Base-by-base conservation (phyloP, 2,113 vertebrate genomes). In the Cairina moschata region DNA sequence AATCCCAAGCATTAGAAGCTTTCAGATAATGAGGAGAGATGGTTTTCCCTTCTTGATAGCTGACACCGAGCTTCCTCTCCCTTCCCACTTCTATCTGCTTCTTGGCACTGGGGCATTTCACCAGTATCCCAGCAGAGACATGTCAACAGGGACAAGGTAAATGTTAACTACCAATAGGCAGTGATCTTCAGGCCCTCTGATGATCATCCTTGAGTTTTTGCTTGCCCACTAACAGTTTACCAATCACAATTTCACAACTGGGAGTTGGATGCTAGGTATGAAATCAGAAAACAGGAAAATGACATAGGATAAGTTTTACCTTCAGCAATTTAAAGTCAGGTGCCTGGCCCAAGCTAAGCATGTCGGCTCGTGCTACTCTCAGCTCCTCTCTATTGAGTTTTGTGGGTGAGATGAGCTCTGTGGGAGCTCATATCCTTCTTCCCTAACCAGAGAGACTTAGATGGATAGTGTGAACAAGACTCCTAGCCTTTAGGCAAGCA, bases 321-420 rank as follows among this genome's bases (percentile, higher is more conserved):
- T 71, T 71, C 2, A 3, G 36, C 6, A 38, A 40, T 50, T 76
- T 26, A n/a, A 72, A 18, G 4, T 55, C 2, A 1, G 1, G 3
- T 7, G 2, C 25, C 21, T 42, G 25, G 11, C 18, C 29, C 58
- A 66, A 80, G 18, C 21, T 60, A 40, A 84, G 36, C 11, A 17
- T 0, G 1, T 23, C 31, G 16, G 18, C 11, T 83, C 1, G 1
- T 67, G 66, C n/a, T 67, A 17, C 22, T 20, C 46, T 55, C 29
- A 85, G 11, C 15, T 81, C 5, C 44, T 72, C 31, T 73, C 38
- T 67, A 16, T 11, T 32, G 6, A 60, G 17, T 31, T 8, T 52
- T 20, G 59, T 63, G 25, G 6, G 16, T 86, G 55, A 90, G 48
- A 26, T 60, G 31, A 60, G 11, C 20, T 42, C 23, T 83, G 28